Evolutionary conservation across 2,797 vertebrate species (phyloP), one percentile per base, ranked within the genome.

Genomic region (Enteromius treurensis): DNA sequence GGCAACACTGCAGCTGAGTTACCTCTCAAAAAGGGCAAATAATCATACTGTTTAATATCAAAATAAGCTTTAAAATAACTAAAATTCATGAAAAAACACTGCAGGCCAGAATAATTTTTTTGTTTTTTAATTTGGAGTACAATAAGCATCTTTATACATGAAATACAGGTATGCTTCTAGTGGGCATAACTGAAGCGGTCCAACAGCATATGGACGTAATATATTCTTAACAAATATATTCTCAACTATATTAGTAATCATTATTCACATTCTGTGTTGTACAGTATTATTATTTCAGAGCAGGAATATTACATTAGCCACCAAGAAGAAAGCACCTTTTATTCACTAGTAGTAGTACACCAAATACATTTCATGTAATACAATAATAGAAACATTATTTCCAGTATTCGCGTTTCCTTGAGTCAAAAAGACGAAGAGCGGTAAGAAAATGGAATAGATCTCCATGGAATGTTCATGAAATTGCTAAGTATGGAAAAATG

Each of bases 391-490:
- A 51, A 53, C 51, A 67, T 17, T 17, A 55, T 51, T 49, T 69
- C 60, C 37, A 47, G 26, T 49, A 53, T 32, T 58, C 75, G 9
- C 1, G 26, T 13, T 62, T 42, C 32, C 26, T 45, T 45, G 65
- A 74, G 47, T 71, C 73, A 53, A 78, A 58, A 70, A 60, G 3
- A 17, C 69, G 34, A n/a, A 69, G 74, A 62, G n/a, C 17, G 0
- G 42, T 53, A 67, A 83, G 45, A 75, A 79, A 81, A 79, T 68
- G 68, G 60, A 84, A 84, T 49, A 19, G 4, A 75, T n/a, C 29
- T 73, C 58, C 73, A n/a, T 40, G 84, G 84, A 88, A 80, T 86
- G 80, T 85, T 32, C 7, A 80, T 58, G 37, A 45, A 71, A n/a
- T 42, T 60, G 67, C 19, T 0, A 2, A 37, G 78, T 53, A 21